Percentiles rank a stretch among this genome's conserved stretches.
These are phyloP conservation scores for Macrophya annulata DNA, from an alignment of 2,888 invertebrate species.

Conservation along the genomic window DNA sequence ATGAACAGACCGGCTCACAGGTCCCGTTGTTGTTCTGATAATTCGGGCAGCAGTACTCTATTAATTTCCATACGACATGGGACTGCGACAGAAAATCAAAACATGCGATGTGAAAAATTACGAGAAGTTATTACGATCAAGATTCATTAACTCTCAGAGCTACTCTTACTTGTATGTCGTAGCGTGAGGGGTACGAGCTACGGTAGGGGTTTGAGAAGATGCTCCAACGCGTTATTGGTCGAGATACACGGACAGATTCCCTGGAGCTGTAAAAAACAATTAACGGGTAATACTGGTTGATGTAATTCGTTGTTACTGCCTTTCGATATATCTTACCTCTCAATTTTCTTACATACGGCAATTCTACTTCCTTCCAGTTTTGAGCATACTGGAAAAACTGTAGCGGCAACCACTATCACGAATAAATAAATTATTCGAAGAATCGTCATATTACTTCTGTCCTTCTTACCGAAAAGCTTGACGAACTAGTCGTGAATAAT, in stretches of 20 bases:
- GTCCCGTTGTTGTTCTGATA: slow-evolving; percentile 75
- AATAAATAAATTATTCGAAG: background rate
- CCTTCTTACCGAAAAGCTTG: background rate
- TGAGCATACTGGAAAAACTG: background rate
- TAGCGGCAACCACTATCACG: background rate
- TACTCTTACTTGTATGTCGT: background rate
- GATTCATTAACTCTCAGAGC: background rate
- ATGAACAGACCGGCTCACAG: slow-evolving; percentile 77
- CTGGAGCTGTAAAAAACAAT: background rate
- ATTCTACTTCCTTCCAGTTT: background rate
- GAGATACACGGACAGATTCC: no score
- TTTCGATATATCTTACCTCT: background rate
- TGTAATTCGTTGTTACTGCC: background rate
- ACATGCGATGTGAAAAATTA: slow-evolving; percentile 66
- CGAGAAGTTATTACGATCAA: background rate
- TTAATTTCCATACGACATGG: background rate
- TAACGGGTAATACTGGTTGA: background rate
- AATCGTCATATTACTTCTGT: background rate
- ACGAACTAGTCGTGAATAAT: no score
- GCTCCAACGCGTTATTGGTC: no score
- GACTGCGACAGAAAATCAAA: slow-evolving; percentile 57
- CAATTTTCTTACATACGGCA: background rate
- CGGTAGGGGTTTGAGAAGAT: no score
- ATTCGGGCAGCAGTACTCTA: background rate
- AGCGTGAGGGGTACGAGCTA: no score